Conservation (phyloP, 2,888 invertebrate species). For the Patella ulyssiponensis region DNA sequence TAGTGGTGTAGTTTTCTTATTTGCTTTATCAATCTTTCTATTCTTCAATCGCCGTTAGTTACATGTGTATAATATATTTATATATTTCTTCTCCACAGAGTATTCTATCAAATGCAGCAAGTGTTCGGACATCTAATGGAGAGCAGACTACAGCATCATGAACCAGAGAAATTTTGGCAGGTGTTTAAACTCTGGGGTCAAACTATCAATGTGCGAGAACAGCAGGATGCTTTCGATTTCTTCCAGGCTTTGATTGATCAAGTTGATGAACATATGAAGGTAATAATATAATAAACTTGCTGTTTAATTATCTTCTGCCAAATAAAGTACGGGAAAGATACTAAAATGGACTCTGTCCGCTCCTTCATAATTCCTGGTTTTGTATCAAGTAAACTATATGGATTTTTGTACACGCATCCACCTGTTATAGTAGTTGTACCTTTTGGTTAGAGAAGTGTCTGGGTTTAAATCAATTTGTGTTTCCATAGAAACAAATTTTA, state of each 20-base stretch:
- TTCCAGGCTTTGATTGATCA: constrained; percentile 75
- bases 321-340: too few species aligned
- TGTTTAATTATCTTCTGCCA: too few species aligned
- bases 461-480: not conserved
- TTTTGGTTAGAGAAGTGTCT: too few species aligned
- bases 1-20: not conserved
- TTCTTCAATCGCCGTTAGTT: too few species aligned
- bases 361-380: not conserved
- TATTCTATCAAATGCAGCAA: constrained; percentile 74
- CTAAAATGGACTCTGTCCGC: too few species aligned
- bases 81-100: constrained; percentile 49
- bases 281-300: constrained; percentile 25
- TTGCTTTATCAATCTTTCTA: not conserved
- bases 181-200: constrained; percentile 75
- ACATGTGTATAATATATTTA: too few species aligned
- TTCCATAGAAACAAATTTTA: not conserved
- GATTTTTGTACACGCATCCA: too few species aligned
- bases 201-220: constrained; percentile 75
- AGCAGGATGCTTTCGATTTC: constrained; percentile 76
- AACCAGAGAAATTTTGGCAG: constrained; percentile 74
- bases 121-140: constrained; percentile 75
- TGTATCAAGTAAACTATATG: not conserved
- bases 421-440: too few species aligned
- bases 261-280: constrained; percentile 74
- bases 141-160: constrained; percentile 73